Conservation (phyloP, 92 coral and sea anemone species). For the Phenganax subtilis region DNA sequence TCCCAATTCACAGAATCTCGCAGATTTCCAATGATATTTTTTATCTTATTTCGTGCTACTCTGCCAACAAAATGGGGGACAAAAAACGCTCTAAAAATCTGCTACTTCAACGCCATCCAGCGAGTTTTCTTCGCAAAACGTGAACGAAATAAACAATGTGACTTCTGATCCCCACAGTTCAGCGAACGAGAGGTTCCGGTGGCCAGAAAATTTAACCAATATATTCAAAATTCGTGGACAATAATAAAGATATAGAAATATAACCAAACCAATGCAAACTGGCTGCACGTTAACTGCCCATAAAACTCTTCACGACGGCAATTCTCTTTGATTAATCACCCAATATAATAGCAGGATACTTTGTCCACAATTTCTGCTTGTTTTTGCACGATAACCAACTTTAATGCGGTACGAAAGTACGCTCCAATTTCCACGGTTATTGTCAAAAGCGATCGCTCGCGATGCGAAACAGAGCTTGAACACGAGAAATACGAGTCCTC, state of each 20-base stretch:
- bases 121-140: slow-evolving; percentile 14
- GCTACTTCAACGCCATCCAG: not conserved
- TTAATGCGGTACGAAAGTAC: slow-evolving; percentile 6
- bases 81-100: slow-evolving; percentile 20
- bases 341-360: not conserved
- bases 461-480: slow-evolving; percentile 44
- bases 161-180: slow-evolving; percentile 46
- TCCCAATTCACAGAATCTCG: not conserved
- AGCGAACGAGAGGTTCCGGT: slow-evolving; percentile 37
- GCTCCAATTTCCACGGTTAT: slow-evolving; percentile 16
- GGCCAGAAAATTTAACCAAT: slow-evolving; percentile 36
- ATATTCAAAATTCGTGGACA: slow-evolving; percentile 44
- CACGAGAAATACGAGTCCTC: slow-evolving; percentile 42
- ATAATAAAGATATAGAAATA: slow-evolving; percentile 25
- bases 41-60: not conserved
- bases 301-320: not conserved
- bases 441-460: slow-evolving; percentile 34
- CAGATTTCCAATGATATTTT: slow-evolving; percentile 6
- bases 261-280: slow-evolving; percentile 25
- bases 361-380: slow-evolving; percentile 14
- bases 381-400: slow-evolving; percentile 10
- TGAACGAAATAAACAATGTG: slow-evolving; percentile 33
- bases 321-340: not conserved
- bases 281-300: slow-evolving; percentile 12
- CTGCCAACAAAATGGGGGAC: slow-evolving; percentile 4